Evolutionary conservation across 37 sponge, comb jelly and placozoan genomes (phyloP).

Genomic region (Cladorhizidae sp.): DNA sequence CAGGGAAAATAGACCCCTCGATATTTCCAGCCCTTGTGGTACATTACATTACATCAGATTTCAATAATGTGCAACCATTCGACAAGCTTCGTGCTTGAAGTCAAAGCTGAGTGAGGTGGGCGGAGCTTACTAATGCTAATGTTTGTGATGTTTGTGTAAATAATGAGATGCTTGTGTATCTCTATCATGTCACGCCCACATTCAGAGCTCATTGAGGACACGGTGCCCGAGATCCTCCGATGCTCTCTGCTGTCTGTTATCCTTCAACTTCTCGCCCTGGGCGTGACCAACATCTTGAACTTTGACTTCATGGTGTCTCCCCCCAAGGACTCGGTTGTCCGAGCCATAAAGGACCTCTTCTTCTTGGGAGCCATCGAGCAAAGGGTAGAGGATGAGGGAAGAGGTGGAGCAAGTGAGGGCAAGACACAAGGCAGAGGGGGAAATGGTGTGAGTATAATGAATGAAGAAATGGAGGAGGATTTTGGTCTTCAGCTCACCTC

Average conservation of each 20-base stretch:
- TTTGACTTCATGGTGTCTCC: slow-evolving; percentile 96
- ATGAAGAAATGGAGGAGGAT: slow-evolving; percentile 8
- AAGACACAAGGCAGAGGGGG: background rate
- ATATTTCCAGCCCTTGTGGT: too few species aligned
- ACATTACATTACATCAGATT: too few species aligned
- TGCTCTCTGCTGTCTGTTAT: slow-evolving; percentile 81
- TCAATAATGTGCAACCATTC: too few species aligned
- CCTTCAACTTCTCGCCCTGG: slow-evolving; percentile 86
- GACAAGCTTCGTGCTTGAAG: too few species aligned
- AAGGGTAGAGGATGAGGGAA: background rate
- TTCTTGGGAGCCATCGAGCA: slow-evolving; percentile 75
- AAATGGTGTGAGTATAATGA: background rate
- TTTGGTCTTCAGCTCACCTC: slow-evolving; percentile 54
- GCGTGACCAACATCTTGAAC: slow-evolving; percentile 70
- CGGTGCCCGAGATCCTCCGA: slow-evolving; percentile 92
- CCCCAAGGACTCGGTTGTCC: slow-evolving; percentile 59
- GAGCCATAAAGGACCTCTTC: slow-evolving; percentile 81
- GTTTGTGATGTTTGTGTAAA: background rate
- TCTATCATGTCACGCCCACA: background rate
- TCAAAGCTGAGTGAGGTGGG: too few species aligned
- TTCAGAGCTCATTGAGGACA: slow-evolving; percentile 52
- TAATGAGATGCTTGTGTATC: background rate
- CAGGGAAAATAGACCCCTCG: too few species aligned
- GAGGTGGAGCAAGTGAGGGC: background rate
- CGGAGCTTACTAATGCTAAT: background rate